Conservation (phyloP, 2,888 invertebrate genomes). For the Stegophylla sp. region DNA sequence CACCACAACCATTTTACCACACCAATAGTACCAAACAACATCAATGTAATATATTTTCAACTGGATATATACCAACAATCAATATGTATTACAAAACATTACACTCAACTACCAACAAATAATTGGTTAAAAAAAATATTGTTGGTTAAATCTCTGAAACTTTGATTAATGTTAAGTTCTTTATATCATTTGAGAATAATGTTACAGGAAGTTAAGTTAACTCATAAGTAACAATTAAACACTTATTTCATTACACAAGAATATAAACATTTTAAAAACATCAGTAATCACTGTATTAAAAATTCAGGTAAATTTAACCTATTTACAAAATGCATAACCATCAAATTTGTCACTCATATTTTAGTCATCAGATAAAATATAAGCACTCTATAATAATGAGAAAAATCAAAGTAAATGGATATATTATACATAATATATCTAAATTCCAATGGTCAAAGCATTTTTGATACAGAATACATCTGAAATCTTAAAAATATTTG, state of each 20-base stretch:
- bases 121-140: background rate
- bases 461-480: slow-evolving; percentile 38
- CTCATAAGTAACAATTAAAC: background rate
- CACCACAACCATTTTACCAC: background rate
- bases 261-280: slow-evolving; percentile 35
- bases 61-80: background rate
- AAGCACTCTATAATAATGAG: slow-evolving; percentile 13
- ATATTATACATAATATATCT: slow-evolving; percentile 43
- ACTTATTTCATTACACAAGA: slow-evolving; percentile 10
- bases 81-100: slow-evolving; percentile 23
- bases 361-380: slow-evolving; percentile 35
- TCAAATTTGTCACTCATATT: slow-evolving; percentile 10
- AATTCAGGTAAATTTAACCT: slow-evolving; percentile 24
- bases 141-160: background rate
- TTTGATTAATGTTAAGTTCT: background rate
- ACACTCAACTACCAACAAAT: background rate
- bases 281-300: slow-evolving; percentile 27
- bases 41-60: slow-evolving; percentile 20
- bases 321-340: slow-evolving; percentile 34
- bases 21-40: background rate
- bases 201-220: background rate
- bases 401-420: slow-evolving; percentile 27
- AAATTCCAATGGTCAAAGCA: slow-evolving; percentile 27
- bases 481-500: slow-evolving; percentile 42
- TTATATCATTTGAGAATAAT: background rate